Percentiles rank a stretch among this genome's conserved stretches.
Conservation (phyloP, 2,888 invertebrate genomes). For the Osmoderma eremita region DNA sequence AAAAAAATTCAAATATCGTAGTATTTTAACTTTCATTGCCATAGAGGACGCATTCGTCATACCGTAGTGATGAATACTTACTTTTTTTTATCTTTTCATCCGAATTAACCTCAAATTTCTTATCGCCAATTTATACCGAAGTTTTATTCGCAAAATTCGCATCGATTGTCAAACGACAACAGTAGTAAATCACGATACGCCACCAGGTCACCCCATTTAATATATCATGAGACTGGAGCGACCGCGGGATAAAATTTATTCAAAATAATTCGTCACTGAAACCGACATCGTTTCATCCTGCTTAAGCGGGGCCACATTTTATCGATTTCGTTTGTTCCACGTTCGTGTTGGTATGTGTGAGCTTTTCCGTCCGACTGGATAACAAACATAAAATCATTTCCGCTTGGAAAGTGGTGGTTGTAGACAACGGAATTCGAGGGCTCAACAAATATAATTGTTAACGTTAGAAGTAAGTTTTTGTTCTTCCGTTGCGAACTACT, state of each 20-base stretch:
- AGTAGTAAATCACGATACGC: conserved; percentile 34
- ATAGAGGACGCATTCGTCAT: neutral
- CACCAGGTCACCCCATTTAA: conserved; percentile 32
- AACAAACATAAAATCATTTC: neutral
- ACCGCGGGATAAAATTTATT: conserved; percentile 39
- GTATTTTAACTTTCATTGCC: too few relatives aligned
- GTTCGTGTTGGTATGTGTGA: neutral
- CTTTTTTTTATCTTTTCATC: conserved; percentile 6
- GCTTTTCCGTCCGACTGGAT: neutral
- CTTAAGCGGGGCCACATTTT: conserved; percentile 30
- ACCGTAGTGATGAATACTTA: neutral
- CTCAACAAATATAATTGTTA: too few relatives aligned
- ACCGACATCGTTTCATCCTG: conserved; percentile 36
- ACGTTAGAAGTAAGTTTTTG: too few relatives aligned
- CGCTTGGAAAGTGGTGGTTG: neutral
- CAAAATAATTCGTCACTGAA: conserved; percentile 40
- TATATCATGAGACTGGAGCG: conserved; percentile 27
- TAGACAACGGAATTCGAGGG: too few relatives aligned
- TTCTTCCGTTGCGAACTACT: too few relatives aligned
- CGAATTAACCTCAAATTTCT: conserved; percentile 23
- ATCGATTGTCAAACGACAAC: conserved; percentile 22
- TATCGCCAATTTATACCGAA: conserved; percentile 8
- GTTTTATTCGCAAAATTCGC: conserved; percentile 7
- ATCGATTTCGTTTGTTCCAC: conserved; percentile 26
- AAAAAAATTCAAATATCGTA: too few relatives aligned